phyloP scores from a whole-genome alignment of 1,140 invertebrate genomes.

The Drosophila ironensis region DNA sequence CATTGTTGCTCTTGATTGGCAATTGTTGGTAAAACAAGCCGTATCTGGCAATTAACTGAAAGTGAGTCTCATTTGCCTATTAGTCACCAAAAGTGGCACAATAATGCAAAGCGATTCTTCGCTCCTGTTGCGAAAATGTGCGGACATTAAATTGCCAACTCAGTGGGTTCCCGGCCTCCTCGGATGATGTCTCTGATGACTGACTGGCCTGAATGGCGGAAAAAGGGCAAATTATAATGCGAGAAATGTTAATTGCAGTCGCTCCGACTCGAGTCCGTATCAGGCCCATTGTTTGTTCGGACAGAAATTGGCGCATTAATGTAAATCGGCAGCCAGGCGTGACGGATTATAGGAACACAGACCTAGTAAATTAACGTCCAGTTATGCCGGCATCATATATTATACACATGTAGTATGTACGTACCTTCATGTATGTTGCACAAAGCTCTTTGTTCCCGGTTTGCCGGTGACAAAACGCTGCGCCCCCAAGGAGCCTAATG shows the following conservation, averaged over 20 bases:
- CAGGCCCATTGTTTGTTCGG: slow-evolving; percentile 53
- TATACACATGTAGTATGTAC: no score
- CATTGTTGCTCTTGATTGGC: slow-evolving; percentile 1
- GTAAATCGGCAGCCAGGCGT: slow-evolving; percentile 64
- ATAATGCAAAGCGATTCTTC: slow-evolving; percentile 40
- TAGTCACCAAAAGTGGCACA: slow-evolving; percentile 47
- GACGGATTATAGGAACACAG: slow-evolving; percentile 68
- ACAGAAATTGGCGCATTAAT: slow-evolving; percentile 67
- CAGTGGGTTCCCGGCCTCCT: slow-evolving; percentile 19
- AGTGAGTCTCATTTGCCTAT: slow-evolving; percentile 32
- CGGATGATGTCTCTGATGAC: slow-evolving; percentile 15
- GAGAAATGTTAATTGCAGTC: slow-evolving; percentile 74
- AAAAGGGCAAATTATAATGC: slow-evolving; percentile 75
- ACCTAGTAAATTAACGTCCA: no score
- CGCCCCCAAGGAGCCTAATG: slow-evolving; percentile 58
- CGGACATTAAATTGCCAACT: slow-evolving; percentile 63
- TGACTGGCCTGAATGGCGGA: slow-evolving; percentile 49
- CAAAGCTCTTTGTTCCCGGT: slow-evolving; percentile 45
- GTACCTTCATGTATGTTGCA: not conserved
- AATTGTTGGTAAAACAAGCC: slow-evolving; percentile 2
- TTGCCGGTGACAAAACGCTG: slow-evolving; percentile 58
- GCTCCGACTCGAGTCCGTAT: slow-evolving; percentile 39
- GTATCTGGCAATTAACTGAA: no score
- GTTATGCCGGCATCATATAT: no score
- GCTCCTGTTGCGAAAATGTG: slow-evolving; percentile 49